Conservation (phyloP, 2,888 invertebrate genomes). For the Boloria selene region DNA sequence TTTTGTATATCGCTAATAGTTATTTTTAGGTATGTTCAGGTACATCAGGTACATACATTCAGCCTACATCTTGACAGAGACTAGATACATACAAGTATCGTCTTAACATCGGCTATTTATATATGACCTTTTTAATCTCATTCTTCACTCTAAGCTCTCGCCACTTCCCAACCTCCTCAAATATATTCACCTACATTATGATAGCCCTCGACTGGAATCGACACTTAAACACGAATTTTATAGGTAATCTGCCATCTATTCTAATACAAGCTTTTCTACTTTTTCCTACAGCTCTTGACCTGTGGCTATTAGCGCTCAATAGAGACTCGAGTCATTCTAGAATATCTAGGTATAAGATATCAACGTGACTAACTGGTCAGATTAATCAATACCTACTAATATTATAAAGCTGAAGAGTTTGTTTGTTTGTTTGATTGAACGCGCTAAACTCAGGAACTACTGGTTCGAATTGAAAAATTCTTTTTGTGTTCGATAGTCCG, state of each 20-base stretch:
- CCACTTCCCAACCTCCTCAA: constrained; percentile 1
- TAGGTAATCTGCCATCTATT: constrained; percentile 30
- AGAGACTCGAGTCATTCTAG: background rate
- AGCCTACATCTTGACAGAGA: no score
- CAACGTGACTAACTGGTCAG: no score
- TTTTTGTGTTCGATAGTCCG: no score
- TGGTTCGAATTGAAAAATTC: no score
- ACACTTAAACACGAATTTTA: constrained; percentile 26
- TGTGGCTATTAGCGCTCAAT: background rate
- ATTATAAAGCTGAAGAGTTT: no score
- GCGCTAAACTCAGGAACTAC: no score
- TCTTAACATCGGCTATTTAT: background rate
- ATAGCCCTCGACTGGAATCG: constrained; percentile 13
- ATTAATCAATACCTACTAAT: no score
- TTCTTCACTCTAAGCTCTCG: constrained; percentile 6
- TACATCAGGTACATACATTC: no score
- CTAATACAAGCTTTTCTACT: constrained; percentile 18
- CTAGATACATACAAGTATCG: no score
- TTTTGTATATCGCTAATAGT: no score
- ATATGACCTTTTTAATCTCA: constrained; percentile 4
- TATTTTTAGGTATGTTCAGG: no score
- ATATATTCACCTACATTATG: constrained; percentile 22
- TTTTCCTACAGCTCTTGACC: constrained; percentile 25
- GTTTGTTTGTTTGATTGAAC: no score
- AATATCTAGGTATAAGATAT: background rate